These are phyloP conservation scores for Cercocebus atys DNA, from an alignment of 2,113 vertebrate genomes.

Conservation along the genomic window DNA sequence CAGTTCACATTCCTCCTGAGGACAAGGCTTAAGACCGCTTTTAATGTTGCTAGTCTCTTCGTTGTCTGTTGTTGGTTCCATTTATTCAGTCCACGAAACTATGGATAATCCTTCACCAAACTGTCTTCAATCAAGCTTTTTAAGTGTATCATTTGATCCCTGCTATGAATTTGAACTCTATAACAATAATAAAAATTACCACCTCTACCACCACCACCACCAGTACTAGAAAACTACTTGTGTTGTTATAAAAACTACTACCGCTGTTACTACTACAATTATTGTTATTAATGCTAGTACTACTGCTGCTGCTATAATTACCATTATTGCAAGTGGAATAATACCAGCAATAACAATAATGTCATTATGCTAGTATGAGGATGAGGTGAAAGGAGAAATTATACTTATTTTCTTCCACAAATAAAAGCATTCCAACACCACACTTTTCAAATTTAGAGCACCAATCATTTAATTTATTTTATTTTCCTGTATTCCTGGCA, in stretches of 20 bases:
- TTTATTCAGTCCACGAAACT: neutral
- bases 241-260: neutral
- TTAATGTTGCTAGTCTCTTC: neutral
- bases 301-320: neutral
- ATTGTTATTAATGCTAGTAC: neutral
- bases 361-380: neutral
- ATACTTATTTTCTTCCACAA: neutral
- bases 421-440: neutral
- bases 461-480: neutral
- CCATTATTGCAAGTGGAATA: neutral
- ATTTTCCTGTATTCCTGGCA: neutral
- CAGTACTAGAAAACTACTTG: neutral
- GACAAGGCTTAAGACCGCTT: neutral
- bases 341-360: neutral
- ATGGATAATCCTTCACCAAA: neutral
- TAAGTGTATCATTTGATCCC: neutral
- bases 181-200: neutral
- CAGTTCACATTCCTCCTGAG: neutral
- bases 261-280: neutral
- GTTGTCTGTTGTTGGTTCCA: neutral
- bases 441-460: neutral
- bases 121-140: neutral
- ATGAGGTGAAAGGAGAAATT: neutral
- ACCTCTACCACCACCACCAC: neutral
- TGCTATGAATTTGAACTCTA: neutral